Evolutionary conservation across 2,888 invertebrate species (phyloP).

Genomic region (Acleris literana): DNA sequence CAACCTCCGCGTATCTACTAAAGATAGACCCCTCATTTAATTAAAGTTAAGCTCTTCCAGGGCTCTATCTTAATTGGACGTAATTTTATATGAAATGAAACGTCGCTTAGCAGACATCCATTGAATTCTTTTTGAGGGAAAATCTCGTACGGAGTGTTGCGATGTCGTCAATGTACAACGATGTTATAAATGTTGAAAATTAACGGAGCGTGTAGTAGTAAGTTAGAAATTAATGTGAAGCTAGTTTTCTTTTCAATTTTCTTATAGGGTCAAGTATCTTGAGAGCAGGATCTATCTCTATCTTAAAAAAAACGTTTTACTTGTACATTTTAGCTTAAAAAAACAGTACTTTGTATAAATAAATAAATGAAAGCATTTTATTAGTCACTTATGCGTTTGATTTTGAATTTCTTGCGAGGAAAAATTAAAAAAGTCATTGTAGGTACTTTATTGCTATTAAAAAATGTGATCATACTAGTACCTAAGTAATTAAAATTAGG

Average conservation of each 20-base stretch:
- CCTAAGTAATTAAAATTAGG: too few relatives aligned
- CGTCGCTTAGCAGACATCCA: slow-evolving; percentile 19
- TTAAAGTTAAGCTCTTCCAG: neutral
- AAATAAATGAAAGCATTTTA: neutral
- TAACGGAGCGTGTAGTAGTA: neutral
- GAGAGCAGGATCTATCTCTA: neutral
- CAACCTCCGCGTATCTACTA: slow-evolving; percentile 40
- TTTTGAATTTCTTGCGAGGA: too few relatives aligned
- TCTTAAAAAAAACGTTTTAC: neutral
- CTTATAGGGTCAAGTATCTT: slow-evolving; percentile 10
- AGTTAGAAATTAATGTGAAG: slow-evolving; percentile 2
- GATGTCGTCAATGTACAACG: slow-evolving; percentile 14
- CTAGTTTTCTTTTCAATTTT: slow-evolving; percentile 4
- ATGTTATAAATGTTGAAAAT: slow-evolving; percentile 7
- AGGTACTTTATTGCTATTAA: too few relatives aligned
- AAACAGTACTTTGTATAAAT: neutral
- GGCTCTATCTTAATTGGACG: slow-evolving; percentile 18
- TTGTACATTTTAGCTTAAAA: neutral
- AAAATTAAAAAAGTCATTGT: too few relatives aligned
- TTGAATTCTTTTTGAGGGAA: slow-evolving; percentile 14
- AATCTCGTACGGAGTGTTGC: slow-evolving; percentile 5
- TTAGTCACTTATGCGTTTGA: too few relatives aligned
- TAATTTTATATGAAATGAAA: slow-evolving; percentile 7
- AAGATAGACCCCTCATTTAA: slow-evolving; percentile 14
- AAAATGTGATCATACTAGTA: too few relatives aligned